Evolutionary conservation across 2,888 invertebrate species (phyloP).

Genomic region (Girardia tigrina): DNA sequence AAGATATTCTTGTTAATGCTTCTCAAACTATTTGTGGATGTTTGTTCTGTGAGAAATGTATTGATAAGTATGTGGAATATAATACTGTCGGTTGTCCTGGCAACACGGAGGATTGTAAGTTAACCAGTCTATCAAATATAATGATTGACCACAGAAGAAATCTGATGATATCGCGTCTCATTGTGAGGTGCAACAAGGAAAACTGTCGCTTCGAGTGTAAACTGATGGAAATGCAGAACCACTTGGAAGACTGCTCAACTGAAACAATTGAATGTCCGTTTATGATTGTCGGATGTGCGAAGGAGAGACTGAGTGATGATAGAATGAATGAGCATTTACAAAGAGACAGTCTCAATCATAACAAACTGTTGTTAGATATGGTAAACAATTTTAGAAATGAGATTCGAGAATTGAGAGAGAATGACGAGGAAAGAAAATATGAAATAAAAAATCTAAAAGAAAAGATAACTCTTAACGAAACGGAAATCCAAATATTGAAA

Average conservation of each 20-base stretch:
- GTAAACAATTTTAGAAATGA: neutral
- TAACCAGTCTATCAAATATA: neutral
- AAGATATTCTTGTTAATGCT: neutral
- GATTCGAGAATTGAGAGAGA: neutral
- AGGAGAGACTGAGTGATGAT: too few species aligned
- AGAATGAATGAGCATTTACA: neutral
- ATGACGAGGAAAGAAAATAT: neutral
- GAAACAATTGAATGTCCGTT: neutral
- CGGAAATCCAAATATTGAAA: too few species aligned
- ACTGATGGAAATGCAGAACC: neutral
- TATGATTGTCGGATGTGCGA: too few species aligned
- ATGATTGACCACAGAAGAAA: neutral
- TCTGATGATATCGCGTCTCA: neutral
- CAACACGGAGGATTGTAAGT: neutral
- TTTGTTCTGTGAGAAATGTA: neutral
- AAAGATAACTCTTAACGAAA: neutral
- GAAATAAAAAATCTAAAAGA: neutral
- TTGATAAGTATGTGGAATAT: neutral
- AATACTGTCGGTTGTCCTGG: neutral
- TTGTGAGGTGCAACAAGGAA: neutral
- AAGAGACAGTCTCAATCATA: neutral
- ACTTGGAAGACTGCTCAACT: neutral
- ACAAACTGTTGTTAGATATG: neutral
- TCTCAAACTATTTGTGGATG: slow-evolving; percentile 6
- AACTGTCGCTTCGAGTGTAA: neutral